Evolutionary conservation across 2,797 vertebrate species (phyloP).

Genomic region (Fringilla coelebs): DNA sequence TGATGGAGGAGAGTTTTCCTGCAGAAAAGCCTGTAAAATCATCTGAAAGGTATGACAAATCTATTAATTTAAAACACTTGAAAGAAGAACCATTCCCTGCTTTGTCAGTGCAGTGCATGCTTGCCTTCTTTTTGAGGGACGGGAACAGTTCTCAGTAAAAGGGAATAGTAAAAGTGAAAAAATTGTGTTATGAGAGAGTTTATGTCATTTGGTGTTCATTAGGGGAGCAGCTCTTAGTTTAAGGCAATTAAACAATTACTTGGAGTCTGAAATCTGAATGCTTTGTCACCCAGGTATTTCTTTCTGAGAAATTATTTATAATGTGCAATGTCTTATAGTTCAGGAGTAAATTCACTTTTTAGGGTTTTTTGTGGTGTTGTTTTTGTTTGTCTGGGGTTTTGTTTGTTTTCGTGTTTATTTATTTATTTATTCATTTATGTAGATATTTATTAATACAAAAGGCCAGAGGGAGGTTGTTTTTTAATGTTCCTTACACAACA

Average conservation of each 20-base stretch:
- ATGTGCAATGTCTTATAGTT: not conserved
- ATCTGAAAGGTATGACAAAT: slow-evolving; percentile 71
- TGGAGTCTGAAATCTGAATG: not conserved
- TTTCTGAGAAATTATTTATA: not conserved
- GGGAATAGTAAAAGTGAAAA: not conserved
- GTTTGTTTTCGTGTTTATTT: not conserved
- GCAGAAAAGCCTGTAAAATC: slow-evolving; percentile 51
- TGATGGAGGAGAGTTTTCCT: slow-evolving; percentile 53
- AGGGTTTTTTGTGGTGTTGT: not conserved
- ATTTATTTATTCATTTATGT: not conserved
- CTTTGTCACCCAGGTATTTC: not conserved
- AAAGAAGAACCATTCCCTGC: not conserved
- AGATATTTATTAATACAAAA: not conserved
- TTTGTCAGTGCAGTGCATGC: not conserved
- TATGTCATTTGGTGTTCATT: not conserved
- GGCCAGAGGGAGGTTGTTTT: not conserved
- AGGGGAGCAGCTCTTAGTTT: not conserved
- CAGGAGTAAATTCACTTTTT: not conserved
- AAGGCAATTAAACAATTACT: not conserved
- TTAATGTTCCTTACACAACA: not conserved
- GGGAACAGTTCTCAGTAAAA: not conserved
- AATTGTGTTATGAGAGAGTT: not conserved
- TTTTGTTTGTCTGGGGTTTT: too few relatives aligned
- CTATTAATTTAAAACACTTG: not conserved
- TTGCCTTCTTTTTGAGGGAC: not conserved